Base-by-base conservation (phyloP, 2,797 vertebrate genomes). In the Numenius phaeopus region DNA sequence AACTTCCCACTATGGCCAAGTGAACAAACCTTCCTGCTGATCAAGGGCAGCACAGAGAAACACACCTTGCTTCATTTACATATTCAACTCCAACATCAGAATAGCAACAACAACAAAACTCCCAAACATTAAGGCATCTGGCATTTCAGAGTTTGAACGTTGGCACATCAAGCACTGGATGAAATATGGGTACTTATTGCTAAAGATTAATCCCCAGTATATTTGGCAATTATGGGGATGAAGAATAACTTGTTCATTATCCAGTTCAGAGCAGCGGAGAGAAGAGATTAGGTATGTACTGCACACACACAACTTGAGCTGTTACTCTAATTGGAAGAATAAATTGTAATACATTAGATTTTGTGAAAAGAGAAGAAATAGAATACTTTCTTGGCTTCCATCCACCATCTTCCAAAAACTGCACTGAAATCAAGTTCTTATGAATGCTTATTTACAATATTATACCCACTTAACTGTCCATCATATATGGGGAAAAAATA, bases 171-270 rank as follows among this genome's bases (percentile, higher is more conserved):
- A 96, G 77, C 39, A 30, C 19, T 73, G 37, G 67, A 50, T 50
- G 50, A 90, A 96, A 95, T 61, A 72, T 5, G 27, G 50, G 55
- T 54, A 83, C 66, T 83, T 59, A 83, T 22, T 66, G 23, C 23
- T 52, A 91, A 26, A n/a, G 10, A 52, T 42, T 50, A 89, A 87
- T 90, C 72, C 6, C 72, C 1, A 0, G 66, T 39, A 40, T 54
- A 93, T 50, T 82, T 54, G 34, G 73, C 40, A 72, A 58, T 42
- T 59, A 58, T 2, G n/a, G 30, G 14, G 15, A 70, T 77, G 67
- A 79, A 83, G 34, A 94, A 32, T 49, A 71, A 37, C 5, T 80
- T 67, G 15, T 22, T 77, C 26, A 10, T 81, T 73, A 61, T 65
- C 11, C 55, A 77, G 12, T 11, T 70, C 75, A 80, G 64, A 87